A percentile compares a stretch with the other conserved stretches of the same genome.
Evolutionary conservation across 2,797 vertebrate species (phyloP).

Genomic region (Iguana delicatissima): DNA sequence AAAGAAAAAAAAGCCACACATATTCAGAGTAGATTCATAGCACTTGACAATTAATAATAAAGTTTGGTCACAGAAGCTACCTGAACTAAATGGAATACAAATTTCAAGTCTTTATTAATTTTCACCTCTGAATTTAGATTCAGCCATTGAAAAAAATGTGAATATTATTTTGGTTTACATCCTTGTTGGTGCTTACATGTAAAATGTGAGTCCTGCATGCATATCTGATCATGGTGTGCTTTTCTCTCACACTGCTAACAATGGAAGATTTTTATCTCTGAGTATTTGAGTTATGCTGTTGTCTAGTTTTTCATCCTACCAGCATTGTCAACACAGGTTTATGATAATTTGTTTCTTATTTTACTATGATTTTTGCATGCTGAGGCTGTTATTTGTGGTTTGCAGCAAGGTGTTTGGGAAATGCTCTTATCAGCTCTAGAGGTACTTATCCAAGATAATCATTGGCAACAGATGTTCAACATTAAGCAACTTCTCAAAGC

Average conservation of each 20-base stretch:
- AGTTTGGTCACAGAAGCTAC: not conserved
- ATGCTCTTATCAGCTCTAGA: constrained; percentile 91
- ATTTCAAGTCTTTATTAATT: not conserved
- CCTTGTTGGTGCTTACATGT: not conserved
- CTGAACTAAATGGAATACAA: not conserved
- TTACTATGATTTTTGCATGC: not conserved
- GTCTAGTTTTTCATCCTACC: not conserved
- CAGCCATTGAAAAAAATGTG: not conserved
- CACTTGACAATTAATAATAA: not conserved
- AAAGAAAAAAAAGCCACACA: too few species aligned
- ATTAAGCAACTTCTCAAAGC: constrained; percentile 94
- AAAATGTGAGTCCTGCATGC: not conserved
- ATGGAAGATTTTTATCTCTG: not conserved
- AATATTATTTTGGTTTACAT: not conserved
- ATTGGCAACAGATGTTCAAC: constrained; percentile 94
- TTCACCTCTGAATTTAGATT: not conserved
- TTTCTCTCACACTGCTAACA: not conserved
- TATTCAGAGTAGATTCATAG: not conserved
- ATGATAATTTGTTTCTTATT: constrained; percentile 1
- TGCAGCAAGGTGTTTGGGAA: constrained; percentile 94
- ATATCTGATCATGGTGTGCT: not conserved
- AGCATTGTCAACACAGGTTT: not conserved
- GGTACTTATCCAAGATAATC: constrained; percentile 92
- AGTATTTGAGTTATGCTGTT: not conserved
- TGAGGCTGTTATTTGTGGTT: constrained; percentile 38